A percentile compares a stretch with the other conserved stretches of the same genome.
Evolutionary conservation across 37 sponge, comb jelly and placozoan genomes (phyloP).

Genomic region (Beroe ovata): DNA sequence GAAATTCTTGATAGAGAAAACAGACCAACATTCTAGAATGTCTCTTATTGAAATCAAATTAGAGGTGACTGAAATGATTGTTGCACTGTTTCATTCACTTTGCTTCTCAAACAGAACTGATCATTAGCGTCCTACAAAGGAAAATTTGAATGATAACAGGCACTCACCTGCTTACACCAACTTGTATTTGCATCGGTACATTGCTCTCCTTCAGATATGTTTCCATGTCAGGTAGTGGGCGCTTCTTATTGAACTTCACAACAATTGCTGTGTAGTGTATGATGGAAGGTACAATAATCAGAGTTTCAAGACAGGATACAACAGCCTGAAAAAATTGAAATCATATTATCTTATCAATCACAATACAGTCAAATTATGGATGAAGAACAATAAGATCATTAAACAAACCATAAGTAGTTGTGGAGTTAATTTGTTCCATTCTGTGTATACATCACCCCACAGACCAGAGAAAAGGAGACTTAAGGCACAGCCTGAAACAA

Average conservation of each 20-base stretch:
- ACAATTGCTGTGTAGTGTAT: neutral
- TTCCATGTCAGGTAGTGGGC: slow-evolving; percentile 49
- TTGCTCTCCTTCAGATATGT: slow-evolving; percentile 17
- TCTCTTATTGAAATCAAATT: too few relatives aligned
- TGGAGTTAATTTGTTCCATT: neutral
- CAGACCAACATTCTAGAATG: too few relatives aligned
- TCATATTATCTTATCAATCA: neutral
- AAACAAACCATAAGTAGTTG: slow-evolving; percentile 25
- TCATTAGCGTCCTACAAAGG: too few relatives aligned
- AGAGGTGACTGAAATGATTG: too few relatives aligned
- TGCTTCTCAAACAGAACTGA: too few relatives aligned
- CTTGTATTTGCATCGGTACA: slow-evolving; percentile 1
- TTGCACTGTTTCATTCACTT: too few relatives aligned
- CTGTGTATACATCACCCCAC: neutral
- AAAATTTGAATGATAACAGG: too few relatives aligned
- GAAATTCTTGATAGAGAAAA: too few relatives aligned
- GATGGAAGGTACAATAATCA: neutral
- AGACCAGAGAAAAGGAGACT: slow-evolving; percentile 26
- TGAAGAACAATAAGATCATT: neutral
- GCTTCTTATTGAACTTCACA: slow-evolving; percentile 10
- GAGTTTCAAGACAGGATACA: neutral
- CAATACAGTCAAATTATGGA: too few relatives aligned
- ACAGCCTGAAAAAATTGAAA: neutral
- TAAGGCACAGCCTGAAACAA: slow-evolving; percentile 38
- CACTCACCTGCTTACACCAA: slow-evolving; percentile 22